phyloP scores from a whole-genome alignment of 2,797 vertebrate genomes.

The Myotis planiceps region DNA sequence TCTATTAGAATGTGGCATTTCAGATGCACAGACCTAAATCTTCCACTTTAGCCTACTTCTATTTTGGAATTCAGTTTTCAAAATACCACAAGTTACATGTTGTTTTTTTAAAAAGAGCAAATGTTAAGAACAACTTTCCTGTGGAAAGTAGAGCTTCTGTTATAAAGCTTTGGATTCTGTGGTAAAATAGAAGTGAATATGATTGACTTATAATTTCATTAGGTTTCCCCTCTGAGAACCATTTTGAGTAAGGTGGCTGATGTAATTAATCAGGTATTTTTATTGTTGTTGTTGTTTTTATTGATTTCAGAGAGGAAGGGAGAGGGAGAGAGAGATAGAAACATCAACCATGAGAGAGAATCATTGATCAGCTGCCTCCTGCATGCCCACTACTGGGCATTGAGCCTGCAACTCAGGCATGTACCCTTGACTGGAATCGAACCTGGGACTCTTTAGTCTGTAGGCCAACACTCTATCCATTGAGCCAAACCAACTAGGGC shows the following conservation, averaged over 20 bases:
- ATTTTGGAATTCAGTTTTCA: slow-evolving; percentile 47
- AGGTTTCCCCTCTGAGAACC: not conserved
- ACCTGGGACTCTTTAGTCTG: no score
- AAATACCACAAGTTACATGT: not conserved
- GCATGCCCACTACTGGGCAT: no score
- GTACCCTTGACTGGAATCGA: no score
- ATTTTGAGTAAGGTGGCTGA: slow-evolving; percentile 46
- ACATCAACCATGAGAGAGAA: no score
- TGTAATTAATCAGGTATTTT: slow-evolving; percentile 30
- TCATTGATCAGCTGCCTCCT: no score
- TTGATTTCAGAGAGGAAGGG: no score
- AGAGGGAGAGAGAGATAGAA: no score
- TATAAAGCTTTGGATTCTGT: slow-evolving; percentile 68
- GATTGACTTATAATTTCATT: slow-evolving; percentile 56
- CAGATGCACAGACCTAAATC: not conserved
- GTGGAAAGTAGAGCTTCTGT: slow-evolving; percentile 1
- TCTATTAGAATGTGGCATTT: not conserved
- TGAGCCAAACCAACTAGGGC: no score
- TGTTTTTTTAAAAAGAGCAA: slow-evolving; percentile 44
- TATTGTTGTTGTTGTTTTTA: no score
- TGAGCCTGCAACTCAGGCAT: no score
- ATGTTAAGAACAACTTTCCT: slow-evolving; percentile 22
- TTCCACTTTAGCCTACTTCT: not conserved
- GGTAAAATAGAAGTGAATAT: slow-evolving; percentile 60
- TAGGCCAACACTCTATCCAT: no score